Base-by-base conservation (phyloP, 2,888 invertebrate genomes). In the Morpho helenor region DNA sequence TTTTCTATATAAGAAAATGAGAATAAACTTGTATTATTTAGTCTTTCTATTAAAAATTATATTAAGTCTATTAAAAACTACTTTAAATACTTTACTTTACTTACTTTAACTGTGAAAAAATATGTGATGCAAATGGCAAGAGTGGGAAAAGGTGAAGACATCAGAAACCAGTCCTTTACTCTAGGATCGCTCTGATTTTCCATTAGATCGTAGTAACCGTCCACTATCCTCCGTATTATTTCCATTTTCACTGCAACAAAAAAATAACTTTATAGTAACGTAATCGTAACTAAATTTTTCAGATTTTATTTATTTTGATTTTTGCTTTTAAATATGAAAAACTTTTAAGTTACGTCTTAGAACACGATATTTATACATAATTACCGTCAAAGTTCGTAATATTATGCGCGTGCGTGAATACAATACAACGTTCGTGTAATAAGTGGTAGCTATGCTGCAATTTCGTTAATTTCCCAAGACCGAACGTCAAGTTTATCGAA, bases 181-280 rank as follows among this genome's bases (percentile, higher is more conserved):
- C 97, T 92, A 42, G 94, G 94, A 86, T 97, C 96, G 77, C 96
- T 96, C 84, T 95, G 94, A 77, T 96, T 96, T 80, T 96, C 95
- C 95, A 96, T 95, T 61, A 96, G 77, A 78, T 96, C 95, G 71
- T 93, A 92, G 81, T 95, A 95, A 31, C 92, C 92, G 68, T 93
- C 94, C 70, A 93, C 91, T 67, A 94, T 75, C 73, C 84, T 86
- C 72, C 81, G 79, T 61, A 94, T 80, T 73, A 92, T 69, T 73
- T 92, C 92, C 95, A 95, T 95, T 83, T 80, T 88, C 70, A 76
- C 90, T 87, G 84, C 16, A 86, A 89, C 81, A 85, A 74, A 68
- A 66, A 57, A 56, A 59, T 63, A 43, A 43, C 31, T 31, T 31
- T 5, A 31, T 31, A 31, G 16, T 16, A 1, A 16, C 16, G 16